Conservation (phyloP, 2,797 vertebrate species). For the Prunella strophiata region DNA sequence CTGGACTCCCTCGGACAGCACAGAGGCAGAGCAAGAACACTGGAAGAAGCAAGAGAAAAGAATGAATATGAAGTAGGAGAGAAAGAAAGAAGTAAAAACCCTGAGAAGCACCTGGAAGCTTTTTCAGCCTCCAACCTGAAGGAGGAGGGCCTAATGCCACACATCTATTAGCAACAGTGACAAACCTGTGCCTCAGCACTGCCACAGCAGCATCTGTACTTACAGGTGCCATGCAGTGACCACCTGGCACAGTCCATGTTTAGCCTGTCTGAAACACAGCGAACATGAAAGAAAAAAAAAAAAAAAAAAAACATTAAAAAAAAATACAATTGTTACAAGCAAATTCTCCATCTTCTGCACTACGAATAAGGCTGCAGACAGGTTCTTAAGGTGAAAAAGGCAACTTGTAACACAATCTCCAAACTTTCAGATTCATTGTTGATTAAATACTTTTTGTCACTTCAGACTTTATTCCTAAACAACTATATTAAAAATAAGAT, state of each 20-base stretch:
- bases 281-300: not conserved
- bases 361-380: not conserved
- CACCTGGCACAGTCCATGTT: not conserved
- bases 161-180: not conserved
- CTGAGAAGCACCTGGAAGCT: slow-evolving; percentile 42
- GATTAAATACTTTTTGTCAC: not conserved
- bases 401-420: not conserved
- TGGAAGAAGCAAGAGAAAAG: not conserved
- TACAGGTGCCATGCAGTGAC: not conserved
- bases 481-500: slow-evolving; percentile 50
- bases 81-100: not conserved
- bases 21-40: not conserved
- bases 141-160: not conserved
- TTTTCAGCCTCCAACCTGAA: slow-evolving; percentile 12
- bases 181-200: not conserved
- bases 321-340: not conserved
- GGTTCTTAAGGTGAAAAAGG: slow-evolving; percentile 1
- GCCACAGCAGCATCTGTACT: not conserved
- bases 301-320: not conserved
- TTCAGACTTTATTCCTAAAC: slow-evolving; percentile 33
- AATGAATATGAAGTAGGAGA: not conserved
- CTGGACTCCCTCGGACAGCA: not conserved
- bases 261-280: not conserved
- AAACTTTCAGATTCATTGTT: not conserved
- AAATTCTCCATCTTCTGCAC: not conserved